Evolutionary conservation across 2,888 invertebrate genomes (phyloP).

Genomic region (Cheilosia urbana): DNA sequence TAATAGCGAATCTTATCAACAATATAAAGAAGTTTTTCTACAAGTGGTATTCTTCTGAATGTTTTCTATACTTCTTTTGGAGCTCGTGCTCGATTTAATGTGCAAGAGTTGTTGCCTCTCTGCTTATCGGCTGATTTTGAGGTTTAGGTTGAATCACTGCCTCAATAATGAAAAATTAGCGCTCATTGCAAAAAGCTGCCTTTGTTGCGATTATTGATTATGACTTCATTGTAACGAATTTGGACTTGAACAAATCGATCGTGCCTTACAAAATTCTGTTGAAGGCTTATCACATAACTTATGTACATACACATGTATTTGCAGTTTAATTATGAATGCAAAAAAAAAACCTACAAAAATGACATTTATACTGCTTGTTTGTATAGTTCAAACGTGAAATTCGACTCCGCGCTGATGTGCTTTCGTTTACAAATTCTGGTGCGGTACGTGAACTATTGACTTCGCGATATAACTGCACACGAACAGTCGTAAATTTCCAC

Average conservation of each 20-base stretch:
- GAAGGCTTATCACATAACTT: no score
- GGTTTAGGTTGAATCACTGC: constrained; percentile 23
- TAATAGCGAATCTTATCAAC: neutral
- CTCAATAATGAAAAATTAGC: neutral
- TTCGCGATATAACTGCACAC: neutral
- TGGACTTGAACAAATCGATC: neutral
- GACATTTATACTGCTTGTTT: no score
- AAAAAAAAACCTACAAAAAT: no score
- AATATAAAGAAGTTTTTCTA: constrained; percentile 9
- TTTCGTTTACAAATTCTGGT: no score
- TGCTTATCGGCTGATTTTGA: constrained; percentile 33
- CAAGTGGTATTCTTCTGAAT: neutral
- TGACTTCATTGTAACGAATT: neutral
- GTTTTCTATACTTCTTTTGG: neutral
- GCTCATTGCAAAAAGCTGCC: neutral
- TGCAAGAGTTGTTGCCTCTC: neutral
- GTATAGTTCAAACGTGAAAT: no score
- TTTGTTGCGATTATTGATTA: constrained; percentile 1
- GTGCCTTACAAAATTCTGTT: no score
- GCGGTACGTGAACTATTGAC: no score
- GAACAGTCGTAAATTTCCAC: neutral
- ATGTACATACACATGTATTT: no score
- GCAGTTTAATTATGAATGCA: no score
- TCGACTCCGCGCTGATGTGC: no score
- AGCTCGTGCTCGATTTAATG: constrained; percentile 7